Evolutionary conservation across 2,888 invertebrate species (phyloP), one percentile per base, ranked within the genome.

Genomic region (Chymomyza fuscimana): DNA sequence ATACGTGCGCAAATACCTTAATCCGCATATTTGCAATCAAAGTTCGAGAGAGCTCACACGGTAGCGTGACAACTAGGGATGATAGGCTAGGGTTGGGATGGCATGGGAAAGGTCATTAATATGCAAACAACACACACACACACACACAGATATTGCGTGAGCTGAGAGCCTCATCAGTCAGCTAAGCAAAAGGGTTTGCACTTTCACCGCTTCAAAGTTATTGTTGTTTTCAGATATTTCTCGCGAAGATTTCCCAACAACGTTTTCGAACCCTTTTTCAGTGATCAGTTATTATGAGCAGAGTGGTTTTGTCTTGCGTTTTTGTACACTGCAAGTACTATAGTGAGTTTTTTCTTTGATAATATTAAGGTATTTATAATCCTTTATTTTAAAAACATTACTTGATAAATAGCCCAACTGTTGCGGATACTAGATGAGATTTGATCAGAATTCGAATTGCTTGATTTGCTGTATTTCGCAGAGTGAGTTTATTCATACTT

Each of bases 1-100:
- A 89, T 89, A 88, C 82, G 84, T 88, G 84, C 79, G 84, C 84
- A 89, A 88, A 87, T 88, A 82, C 82, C 78, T 78, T 81, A 89
- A 87, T 89, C 86, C 87, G 77, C 76, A 76, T 80, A 85, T 86
- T 85, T 88, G 80, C 81, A 87, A 81, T 80, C 86, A 86, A 85
- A 86, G 78, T 86, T 84, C 80, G 77, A 83, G 85, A 83, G 81
- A 70, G 68, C 29, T 32, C 52, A 63, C 12, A 54, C 29, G 5
- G 80, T 76, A 72, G 69, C 68, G 70, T 61, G 69, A 66, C 67
- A 68, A 66, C 70, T 63, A 63, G n/a, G 10, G 32, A 32, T 61
- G 59, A 59, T 25, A 22, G 15, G 29, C 12, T 12, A 36, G 9
- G 12, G 32, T 51, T 64, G 50, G 12, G 50, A 50, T 15, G 16